Conservation (phyloP, 2,797 vertebrate species). For the Microcaecilia unicolor region DNA sequence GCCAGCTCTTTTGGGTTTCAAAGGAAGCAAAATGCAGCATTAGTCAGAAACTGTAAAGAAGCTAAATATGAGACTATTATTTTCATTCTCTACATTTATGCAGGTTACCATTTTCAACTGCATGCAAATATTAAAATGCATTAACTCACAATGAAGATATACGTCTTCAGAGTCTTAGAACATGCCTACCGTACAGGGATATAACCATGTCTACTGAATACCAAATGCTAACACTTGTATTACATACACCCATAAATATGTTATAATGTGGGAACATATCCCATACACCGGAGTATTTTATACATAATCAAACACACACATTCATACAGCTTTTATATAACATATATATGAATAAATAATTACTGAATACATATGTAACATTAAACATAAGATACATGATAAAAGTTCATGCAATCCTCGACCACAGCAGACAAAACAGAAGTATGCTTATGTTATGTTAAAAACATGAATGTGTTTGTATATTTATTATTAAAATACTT, state of each 20-base stretch:
- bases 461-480: constrained; percentile 32
- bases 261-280: too few species aligned
- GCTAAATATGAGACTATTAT: constrained; percentile 5
- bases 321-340: too few species aligned
- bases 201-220: background rate
- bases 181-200: background rate
- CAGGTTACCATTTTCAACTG: constrained; percentile 12
- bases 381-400: too few species aligned
- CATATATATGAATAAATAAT: background rate
- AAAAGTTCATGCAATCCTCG: constrained; percentile 13
- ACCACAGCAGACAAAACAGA: constrained; percentile 10
- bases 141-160: background rate
- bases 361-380: constrained; percentile 6
- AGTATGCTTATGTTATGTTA: constrained; percentile 30
- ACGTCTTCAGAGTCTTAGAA: constrained; percentile 1
- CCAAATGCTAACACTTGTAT: constrained; percentile 1
- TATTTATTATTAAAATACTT: constrained; percentile 62
- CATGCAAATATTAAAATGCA: constrained; percentile 16
- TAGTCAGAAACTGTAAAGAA: constrained; percentile 14
- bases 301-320: background rate
- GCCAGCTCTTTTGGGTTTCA: constrained; percentile 37
- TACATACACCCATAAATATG: background rate
- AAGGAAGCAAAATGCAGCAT: constrained; percentile 25
- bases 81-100: constrained; percentile 17
- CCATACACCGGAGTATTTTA: too few species aligned